phyloP scores from a whole-genome alignment of 2,797 vertebrate genomes.

The Rousettus madagascariensis region DNA sequence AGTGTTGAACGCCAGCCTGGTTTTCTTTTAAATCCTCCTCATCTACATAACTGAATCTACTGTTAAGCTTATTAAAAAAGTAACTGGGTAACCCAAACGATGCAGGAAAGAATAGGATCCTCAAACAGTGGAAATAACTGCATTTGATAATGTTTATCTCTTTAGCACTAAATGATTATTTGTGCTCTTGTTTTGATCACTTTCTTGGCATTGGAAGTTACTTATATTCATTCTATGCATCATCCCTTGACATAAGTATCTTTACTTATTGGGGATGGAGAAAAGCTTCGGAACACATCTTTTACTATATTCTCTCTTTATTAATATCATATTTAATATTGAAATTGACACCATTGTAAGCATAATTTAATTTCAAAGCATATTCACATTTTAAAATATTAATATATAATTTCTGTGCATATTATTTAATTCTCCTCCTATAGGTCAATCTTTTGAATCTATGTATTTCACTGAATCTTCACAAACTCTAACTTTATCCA shows the following conservation, averaged over 20 bases:
- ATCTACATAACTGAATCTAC: slow-evolving; percentile 75
- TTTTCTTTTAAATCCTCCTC: slow-evolving; percentile 76
- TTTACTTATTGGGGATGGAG: neutral
- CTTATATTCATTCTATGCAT: neutral
- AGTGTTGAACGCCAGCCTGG: slow-evolving; percentile 58
- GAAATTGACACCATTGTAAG: slow-evolving; percentile 35
- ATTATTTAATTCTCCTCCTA: slow-evolving; percentile 9
- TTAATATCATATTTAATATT: slow-evolving; percentile 51
- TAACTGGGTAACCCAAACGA: slow-evolving; percentile 63
- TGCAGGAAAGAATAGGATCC: slow-evolving; percentile 45
- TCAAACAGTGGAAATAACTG: slow-evolving; percentile 56
- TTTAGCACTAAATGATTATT: slow-evolving; percentile 52
- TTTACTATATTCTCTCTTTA: neutral
- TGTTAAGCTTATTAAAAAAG: slow-evolving; percentile 71
- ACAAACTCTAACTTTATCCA: neutral
- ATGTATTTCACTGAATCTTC: neutral
- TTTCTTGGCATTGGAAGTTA: neutral
- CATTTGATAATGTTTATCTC: slow-evolving; percentile 57
- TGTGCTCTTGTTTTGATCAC: neutral
- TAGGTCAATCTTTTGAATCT: neutral
- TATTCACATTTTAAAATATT: slow-evolving; percentile 69
- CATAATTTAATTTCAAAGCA: slow-evolving; percentile 66
- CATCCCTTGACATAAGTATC: neutral
- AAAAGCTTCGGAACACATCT: neutral
- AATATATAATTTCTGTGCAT: slow-evolving; percentile 35